Percentiles rank a stretch among this genome's conserved stretches.
phyloP scores from a whole-genome alignment of 1,140 invertebrate species.

The Calephelis nemesis region DNA sequence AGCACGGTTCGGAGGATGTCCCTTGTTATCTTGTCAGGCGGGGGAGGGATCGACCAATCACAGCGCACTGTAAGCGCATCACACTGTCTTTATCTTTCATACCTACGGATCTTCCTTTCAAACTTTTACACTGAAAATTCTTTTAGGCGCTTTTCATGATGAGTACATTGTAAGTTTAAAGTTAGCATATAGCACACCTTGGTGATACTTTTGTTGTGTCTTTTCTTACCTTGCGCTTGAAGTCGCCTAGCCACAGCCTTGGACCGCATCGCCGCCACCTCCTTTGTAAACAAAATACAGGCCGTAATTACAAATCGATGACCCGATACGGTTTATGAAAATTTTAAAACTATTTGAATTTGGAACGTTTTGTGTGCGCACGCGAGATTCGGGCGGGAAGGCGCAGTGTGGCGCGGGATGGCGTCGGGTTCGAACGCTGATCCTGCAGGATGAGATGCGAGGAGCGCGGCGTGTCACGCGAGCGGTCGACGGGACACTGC shows the following conservation, averaged over 20 bases:
- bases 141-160: background rate
- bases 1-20: slow-evolving; percentile 57
- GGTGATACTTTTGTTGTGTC: slow-evolving; percentile 8
- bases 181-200: background rate
- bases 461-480: slow-evolving; percentile 69
- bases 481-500: slow-evolving; percentile 75
- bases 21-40: slow-evolving; percentile 75
- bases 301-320: slow-evolving; percentile 65
- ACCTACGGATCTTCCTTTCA: slow-evolving; percentile 53
- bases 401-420: slow-evolving; percentile 57
- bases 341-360: slow-evolving; percentile 44
- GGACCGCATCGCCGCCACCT: slow-evolving; percentile 75
- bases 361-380: slow-evolving; percentile 48
- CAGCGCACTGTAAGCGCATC: slow-evolving; percentile 55
- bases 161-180: background rate
- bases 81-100: slow-evolving; percentile 61
- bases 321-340: slow-evolving; percentile 46
- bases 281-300: slow-evolving; percentile 43
- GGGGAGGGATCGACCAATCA: slow-evolving; percentile 70
- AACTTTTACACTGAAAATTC: slow-evolving; percentile 11
- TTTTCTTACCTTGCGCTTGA: slow-evolving; percentile 74
- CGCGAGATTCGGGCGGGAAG: slow-evolving; percentile 38
- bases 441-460: slow-evolving; percentile 51
- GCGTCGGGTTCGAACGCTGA: slow-evolving; percentile 49
- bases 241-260: slow-evolving; percentile 80